Conservation (phyloP, 2,113 vertebrate species). For the Addax nasomaculatus region DNA sequence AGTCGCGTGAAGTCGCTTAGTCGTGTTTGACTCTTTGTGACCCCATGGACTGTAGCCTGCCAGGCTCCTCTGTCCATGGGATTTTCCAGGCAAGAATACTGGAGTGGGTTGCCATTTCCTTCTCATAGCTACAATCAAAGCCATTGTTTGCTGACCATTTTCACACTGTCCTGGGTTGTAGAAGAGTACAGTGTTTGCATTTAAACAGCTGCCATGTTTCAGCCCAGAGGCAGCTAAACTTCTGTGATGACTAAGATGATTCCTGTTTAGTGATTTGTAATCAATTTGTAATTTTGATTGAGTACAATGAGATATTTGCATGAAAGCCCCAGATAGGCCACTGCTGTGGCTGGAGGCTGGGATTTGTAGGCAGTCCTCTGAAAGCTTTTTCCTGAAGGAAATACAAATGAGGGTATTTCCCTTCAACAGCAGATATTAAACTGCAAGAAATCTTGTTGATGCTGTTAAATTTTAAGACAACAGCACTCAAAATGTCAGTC, state of each 20-base stretch:
- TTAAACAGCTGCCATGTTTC: conserved; percentile 24
- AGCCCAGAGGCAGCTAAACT: conserved; percentile 34
- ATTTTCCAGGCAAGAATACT: too few relatives aligned
- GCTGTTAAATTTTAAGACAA: conserved; percentile 52
- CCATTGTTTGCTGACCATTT: not conserved
- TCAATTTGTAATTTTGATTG: conserved; percentile 32
- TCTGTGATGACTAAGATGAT: conserved; percentile 38
- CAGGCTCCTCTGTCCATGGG: too few relatives aligned
- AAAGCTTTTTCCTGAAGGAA: conserved; percentile 12
- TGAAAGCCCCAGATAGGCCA: not conserved
- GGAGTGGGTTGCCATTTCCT: too few relatives aligned
- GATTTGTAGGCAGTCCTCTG: not conserved
- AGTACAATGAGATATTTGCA: conserved; percentile 28
- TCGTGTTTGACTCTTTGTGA: too few relatives aligned
- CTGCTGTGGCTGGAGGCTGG: not conserved
- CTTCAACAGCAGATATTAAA: conserved; percentile 29
- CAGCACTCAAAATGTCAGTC: conserved; percentile 34
- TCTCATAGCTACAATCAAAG: not conserved
- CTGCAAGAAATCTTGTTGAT: not conserved
- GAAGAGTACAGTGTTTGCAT: not conserved
- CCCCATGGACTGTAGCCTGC: too few relatives aligned
- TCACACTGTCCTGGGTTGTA: not conserved
- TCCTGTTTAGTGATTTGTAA: conserved; percentile 36
- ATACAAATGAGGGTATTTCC: conserved; percentile 27
- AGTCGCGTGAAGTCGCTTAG: too few relatives aligned